Conservation (phyloP, 2,113 vertebrate species). For the Ammodytes marinus region DNA sequence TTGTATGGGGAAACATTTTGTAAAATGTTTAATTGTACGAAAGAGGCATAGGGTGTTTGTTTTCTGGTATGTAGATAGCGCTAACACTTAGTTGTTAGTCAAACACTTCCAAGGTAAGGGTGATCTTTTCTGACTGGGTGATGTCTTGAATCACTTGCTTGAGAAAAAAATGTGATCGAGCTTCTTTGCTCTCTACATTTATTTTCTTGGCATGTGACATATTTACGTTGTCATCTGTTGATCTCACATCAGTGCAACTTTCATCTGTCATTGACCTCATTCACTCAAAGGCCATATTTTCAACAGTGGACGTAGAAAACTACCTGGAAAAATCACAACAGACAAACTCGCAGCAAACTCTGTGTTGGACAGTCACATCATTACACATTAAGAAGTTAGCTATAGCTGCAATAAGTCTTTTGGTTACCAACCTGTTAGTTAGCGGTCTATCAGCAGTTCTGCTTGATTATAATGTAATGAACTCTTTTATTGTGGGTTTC, state of each 20-base stretch:
- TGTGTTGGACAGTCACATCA: not conserved
- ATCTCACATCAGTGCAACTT: constrained; percentile 43
- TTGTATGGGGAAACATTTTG: not conserved
- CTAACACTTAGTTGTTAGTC: constrained; percentile 54
- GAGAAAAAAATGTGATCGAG: constrained; percentile 63
- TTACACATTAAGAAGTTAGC: too few species aligned
- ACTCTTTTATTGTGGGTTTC: too few species aligned
- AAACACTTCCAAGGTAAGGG: constrained; percentile 71
- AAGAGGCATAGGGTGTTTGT: not conserved
- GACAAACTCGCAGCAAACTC: not conserved
- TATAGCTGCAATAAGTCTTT: too few species aligned
- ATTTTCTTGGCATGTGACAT: constrained; percentile 70
- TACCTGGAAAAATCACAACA: not conserved
- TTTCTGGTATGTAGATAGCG: not conserved
- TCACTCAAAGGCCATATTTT: constrained; percentile 53
- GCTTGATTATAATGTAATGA: too few species aligned
- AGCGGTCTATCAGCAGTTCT: too few species aligned
- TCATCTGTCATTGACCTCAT: constrained; percentile 55
- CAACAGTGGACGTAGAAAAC: constrained; percentile 43
- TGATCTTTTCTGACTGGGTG: constrained; percentile 59
- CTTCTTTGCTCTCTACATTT: constrained; percentile 35
- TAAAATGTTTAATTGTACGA: not conserved
- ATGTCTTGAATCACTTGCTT: constrained; percentile 60
- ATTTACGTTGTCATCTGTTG: constrained; percentile 49
- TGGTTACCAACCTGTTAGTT: too few species aligned